A percentile compares a stretch with the other conserved stretches of the same genome.
Evolutionary conservation across 2,888 invertebrate genomes (phyloP).

Genomic region (Salticus scenicus): DNA sequence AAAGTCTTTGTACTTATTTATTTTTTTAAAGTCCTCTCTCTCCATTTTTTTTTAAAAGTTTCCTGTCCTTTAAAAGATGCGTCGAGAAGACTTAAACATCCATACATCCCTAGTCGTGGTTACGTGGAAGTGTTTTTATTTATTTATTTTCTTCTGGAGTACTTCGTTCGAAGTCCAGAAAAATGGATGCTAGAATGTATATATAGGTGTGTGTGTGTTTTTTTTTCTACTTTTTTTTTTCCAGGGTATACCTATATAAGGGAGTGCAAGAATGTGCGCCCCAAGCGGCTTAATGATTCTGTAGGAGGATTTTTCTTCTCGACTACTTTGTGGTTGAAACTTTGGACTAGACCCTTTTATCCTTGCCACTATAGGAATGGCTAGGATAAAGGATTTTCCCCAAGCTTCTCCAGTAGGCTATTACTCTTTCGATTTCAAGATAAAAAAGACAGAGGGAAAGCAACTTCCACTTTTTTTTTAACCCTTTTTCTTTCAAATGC

Average conservation of each 20-base stretch:
- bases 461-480: neutral
- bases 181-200: constrained; percentile 49
- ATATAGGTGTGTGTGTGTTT: constrained; percentile 11
- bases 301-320: constrained; percentile 57
- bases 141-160: constrained; percentile 34
- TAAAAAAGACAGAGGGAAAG: neutral
- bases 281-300: constrained; percentile 63
- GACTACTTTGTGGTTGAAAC: constrained; percentile 60
- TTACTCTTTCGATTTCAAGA: constrained; percentile 31
- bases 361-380: constrained; percentile 53
- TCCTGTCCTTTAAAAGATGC: constrained; percentile 61
- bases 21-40: constrained; percentile 57
- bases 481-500: neutral
- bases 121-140: neutral
- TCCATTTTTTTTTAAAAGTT: constrained; percentile 43
- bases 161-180: constrained; percentile 48
- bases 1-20: constrained; percentile 62
- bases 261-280: constrained; percentile 36
- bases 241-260: neutral
- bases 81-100: constrained; percentile 69
- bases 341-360: constrained; percentile 58
- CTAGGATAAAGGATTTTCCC: constrained; percentile 63
- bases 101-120: constrained; percentile 51
- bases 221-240: neutral
- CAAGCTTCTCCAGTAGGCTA: constrained; percentile 41